These are phyloP conservation scores for Bryconaethiops microstoma DNA, from an alignment of 2,797 vertebrate species.

Conservation along the genomic window DNA sequence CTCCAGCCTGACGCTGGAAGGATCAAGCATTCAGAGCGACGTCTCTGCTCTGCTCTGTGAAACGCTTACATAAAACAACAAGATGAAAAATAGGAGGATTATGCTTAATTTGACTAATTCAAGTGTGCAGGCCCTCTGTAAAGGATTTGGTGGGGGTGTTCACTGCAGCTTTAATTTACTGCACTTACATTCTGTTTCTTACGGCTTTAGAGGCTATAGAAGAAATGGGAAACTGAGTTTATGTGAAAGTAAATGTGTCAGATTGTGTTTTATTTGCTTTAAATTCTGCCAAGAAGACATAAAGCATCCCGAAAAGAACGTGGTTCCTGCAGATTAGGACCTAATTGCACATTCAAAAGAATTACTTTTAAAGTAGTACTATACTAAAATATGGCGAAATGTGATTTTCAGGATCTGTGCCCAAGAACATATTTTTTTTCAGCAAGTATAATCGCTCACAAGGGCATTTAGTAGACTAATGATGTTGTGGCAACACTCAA, in stretches of 20 bases:
- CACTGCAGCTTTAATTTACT: not conserved
- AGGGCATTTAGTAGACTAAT: not conserved
- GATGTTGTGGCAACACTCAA: not conserved
- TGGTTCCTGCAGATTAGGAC: not conserved
- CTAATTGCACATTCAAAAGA: not conserved
- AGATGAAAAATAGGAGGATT: constrained; percentile 37
- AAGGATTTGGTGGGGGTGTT: constrained; percentile 24
- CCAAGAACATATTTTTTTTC: not conserved
- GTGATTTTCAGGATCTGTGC: not conserved
- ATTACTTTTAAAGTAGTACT: not conserved
- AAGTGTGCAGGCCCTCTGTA: constrained; percentile 11
- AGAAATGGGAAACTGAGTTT: not conserved
- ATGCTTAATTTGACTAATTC: constrained; percentile 55
- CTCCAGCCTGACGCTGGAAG: constrained; percentile 53
- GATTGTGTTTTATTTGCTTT: not conserved
- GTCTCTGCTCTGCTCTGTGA: constrained; percentile 45
- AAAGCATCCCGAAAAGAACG: not conserved
- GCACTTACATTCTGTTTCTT: constrained; percentile 30
- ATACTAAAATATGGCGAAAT: not conserved
- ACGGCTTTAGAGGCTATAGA: not conserved
- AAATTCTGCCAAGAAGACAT: not conserved
- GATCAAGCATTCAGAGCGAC: constrained; percentile 60
- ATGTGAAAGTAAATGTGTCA: constrained; percentile 10
- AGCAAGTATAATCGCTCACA: not conserved
- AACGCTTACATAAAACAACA: constrained; percentile 46